A percentile compares a stretch with the other conserved stretches of the same genome.
These are phyloP conservation scores for Agrypnia vestita DNA, from an alignment of 1,140 invertebrate genomes.

Conservation along the genomic window DNA sequence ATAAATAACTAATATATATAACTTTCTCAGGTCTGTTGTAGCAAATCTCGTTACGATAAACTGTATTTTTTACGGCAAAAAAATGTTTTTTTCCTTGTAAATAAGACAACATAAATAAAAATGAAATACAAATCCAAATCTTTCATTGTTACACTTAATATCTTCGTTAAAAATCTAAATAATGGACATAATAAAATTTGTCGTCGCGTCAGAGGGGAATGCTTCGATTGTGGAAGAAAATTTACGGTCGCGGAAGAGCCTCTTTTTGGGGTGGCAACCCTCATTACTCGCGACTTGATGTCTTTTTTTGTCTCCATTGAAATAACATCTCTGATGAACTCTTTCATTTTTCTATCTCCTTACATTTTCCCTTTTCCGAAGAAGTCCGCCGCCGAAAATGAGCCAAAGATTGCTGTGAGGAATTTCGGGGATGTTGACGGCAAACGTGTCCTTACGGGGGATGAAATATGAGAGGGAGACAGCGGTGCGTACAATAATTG, in stretches of 20 bases:
- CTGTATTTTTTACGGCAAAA: too few relatives aligned
- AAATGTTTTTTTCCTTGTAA: too few relatives aligned
- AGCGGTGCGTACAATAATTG: too few relatives aligned
- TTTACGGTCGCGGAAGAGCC: background rate
- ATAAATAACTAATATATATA: too few relatives aligned
- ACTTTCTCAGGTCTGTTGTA: too few relatives aligned
- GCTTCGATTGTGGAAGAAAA: background rate
- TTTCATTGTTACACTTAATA: background rate
- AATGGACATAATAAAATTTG: background rate
- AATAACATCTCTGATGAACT: slow-evolving; percentile 1
- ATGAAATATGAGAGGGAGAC: too few relatives aligned
- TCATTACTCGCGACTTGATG: slow-evolving; percentile 9
- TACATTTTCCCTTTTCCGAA: background rate
- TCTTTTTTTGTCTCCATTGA: slow-evolving; percentile 11
- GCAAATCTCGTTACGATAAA: too few relatives aligned
- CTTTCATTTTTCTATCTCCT: background rate
- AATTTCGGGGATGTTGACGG: too few relatives aligned
- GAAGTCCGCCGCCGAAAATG: background rate
- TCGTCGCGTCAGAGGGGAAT: background rate
- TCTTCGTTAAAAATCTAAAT: slow-evolving; percentile 10
- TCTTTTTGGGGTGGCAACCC: background rate
- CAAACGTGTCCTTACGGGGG: too few relatives aligned
- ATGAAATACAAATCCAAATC: too few relatives aligned
- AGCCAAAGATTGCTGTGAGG: too few relatives aligned
- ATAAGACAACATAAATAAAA: too few relatives aligned